Evolutionary conservation across 2,888 invertebrate species (phyloP), one percentile per base, ranked within the genome.

Genomic region (Lycaena phlaeas): DNA sequence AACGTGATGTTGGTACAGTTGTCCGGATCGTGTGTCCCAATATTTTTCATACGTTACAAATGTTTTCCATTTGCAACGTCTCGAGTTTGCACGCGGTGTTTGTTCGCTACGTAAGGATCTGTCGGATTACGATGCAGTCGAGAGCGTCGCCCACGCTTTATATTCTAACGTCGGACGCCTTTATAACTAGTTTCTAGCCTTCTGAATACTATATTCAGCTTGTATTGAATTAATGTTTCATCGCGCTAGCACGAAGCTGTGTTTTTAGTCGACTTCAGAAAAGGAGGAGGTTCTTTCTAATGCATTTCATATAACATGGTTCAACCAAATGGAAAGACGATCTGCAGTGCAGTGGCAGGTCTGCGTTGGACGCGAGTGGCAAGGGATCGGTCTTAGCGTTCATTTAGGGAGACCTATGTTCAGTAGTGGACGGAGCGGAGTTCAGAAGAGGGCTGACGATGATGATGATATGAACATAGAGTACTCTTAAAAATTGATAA

Each of bases 41-140:
- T 18, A 37, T 18, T 27, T 38, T 38, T 38, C 18, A 28, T 28
- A 12, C 14, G 38, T 17, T 27, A 38, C 27, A 38, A 38, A 38
- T 38, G 38, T 38, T 38, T 38, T 38, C 38, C 38, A 38, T 38
- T 38, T 38, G 38, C 28, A 18, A 38, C 18, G 27, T 18, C 27
- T 38, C 4, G 12, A 27, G 37, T 15, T 37, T 37, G 11, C 26
- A 38, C 38, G 26, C 18, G 27, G 17, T 27, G 11, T 28, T 38
- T 18, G 28, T 17, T 38, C 27, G 38, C 37, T 36, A 36, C 36
- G 10, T 36, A 14, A 27, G 17, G 28, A 17, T 27, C 27, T n/a
- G 27, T 15, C 11, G 30, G 30, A 15, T 40, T 31, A 40, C n/a
- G 31, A 30, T 30, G 14, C 14, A 22, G 22, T 12, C 11, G 36